A percentile compares a stretch with the other conserved stretches of the same genome.
Conservation (phyloP, 2,888 invertebrate genomes). For the Hecatera dysodea region DNA sequence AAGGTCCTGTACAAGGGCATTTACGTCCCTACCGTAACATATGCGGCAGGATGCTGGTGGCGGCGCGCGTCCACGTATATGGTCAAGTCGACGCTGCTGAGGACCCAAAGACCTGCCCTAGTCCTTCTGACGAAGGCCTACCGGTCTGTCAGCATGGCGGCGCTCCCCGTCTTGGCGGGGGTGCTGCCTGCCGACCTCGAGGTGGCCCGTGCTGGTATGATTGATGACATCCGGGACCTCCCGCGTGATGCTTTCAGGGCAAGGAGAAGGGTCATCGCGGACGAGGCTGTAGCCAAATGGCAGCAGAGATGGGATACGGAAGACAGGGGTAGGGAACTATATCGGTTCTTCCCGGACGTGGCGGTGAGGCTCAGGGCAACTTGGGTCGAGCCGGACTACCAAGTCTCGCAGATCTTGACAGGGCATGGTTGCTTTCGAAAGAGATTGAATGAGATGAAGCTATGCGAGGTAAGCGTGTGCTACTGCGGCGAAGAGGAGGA, state of each 20-base stretch:
- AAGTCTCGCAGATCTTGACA: no score
- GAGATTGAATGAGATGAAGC: no score
- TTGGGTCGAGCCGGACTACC: neutral
- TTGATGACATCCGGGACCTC: neutral
- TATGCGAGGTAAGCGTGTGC: neutral
- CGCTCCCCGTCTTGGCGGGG: no score
- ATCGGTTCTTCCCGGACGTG: neutral
- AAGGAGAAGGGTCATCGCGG: neutral
- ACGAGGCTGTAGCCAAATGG: neutral
- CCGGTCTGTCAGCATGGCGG: no score
- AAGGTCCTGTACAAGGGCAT: constrained; percentile 28
- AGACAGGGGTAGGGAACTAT: neutral
- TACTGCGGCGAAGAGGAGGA: neutral
- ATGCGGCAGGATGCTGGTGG: constrained; percentile 13
- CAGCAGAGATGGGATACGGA: neutral
- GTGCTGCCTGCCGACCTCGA: no score
- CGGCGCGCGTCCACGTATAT: no score
- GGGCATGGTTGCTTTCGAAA: neutral
- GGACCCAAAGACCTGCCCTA: constrained; percentile 19
- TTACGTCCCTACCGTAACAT: fast-evolving
- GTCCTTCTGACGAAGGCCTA: constrained; percentile 8
- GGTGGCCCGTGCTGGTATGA: no score
- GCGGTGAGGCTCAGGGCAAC: neutral
- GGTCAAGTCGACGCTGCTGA: no score
- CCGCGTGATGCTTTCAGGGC: no score